These are phyloP conservation scores for Perca fluviatilis DNA, from an alignment of 2,113 vertebrate species.

Conservation along the genomic window DNA sequence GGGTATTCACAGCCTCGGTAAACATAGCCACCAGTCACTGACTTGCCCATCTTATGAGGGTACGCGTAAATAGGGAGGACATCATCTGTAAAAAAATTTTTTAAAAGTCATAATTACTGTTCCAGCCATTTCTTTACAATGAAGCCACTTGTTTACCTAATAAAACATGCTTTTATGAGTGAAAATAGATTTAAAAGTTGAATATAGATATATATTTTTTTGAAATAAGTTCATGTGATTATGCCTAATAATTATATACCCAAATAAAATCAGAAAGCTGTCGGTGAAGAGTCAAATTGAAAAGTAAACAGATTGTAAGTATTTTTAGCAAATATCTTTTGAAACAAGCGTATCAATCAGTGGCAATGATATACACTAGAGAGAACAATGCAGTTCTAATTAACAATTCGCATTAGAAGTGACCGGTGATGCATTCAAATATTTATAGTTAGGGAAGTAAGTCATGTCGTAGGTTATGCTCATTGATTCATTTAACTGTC, in stretches of 20 bases:
- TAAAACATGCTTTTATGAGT: background rate
- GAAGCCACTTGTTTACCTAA: background rate
- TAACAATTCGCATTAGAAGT: background rate
- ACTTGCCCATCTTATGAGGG: slow-evolving; percentile 95
- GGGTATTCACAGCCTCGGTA: slow-evolving; percentile 95
- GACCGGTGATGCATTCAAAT: background rate
- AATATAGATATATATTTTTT: background rate
- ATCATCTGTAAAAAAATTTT: slow-evolving; percentile 84
- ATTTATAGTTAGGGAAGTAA: too few relatives aligned
- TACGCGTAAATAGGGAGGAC: slow-evolving; percentile 95
- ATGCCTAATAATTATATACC: background rate
- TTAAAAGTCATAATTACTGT: background rate
- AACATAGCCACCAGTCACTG: slow-evolving; percentile 94
- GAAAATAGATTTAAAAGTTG: background rate
- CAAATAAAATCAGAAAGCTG: background rate
- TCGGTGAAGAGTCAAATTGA: background rate
- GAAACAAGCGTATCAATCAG: background rate
- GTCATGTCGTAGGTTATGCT: too few relatives aligned
- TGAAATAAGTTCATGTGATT: background rate
- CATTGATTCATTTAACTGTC: too few relatives aligned
- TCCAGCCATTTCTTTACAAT: background rate
- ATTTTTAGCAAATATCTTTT: background rate
- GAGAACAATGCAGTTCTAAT: background rate
- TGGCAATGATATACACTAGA: background rate
- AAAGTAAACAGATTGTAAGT: background rate